Evolutionary conservation across 2,888 invertebrate species (phyloP), one percentile per base, ranked within the genome.

Genomic region (Synanthedon tipuliformis): DNA sequence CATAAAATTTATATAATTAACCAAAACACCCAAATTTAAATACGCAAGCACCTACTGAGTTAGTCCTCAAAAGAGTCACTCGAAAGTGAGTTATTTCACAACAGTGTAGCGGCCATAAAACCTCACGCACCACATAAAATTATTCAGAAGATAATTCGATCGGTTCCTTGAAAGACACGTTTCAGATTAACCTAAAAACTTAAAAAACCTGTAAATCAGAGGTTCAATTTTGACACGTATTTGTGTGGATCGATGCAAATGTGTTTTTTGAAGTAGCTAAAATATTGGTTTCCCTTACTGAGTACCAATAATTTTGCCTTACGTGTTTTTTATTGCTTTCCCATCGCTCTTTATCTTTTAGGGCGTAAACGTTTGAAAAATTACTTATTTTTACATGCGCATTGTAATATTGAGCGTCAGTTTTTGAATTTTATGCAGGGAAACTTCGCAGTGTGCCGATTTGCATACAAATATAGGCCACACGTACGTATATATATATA

Each of bases 81-180:
- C 34, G 34, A 45, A 15, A 45, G 45, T n/a, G 45, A 45, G 15
- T 45, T 45, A 59, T 51, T 57, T 62, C 59, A 71, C 71, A 71
- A 71, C 73, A 70, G 60, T 73, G 73, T 73, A 66, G 71, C 61
- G 58, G 55, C 68, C 71, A 65, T 73, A 73, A 73, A 73, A 54
- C 55, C 61, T 59, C 60, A 54, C 58, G 60, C 58, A 55, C 61
- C 52, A 62, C 69, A 69, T 78, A 79, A 78, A 80, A 75, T 66
- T 72, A 67, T 68, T 68, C 65, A 59, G 65, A 61, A 71, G 79
- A 78, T 80, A 78, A 79, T 79, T 78, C 78, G 78, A 80, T 80
- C 68, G 76, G 56, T 80, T 79, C 79, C 58, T 59, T 65, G 80
- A 78, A 55, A 53, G 53, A 58, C 55, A 58, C 59, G 59, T 57